phyloP scores from a whole-genome alignment of 2,888 invertebrate genomes.

The Rotaria sp. region DNA sequence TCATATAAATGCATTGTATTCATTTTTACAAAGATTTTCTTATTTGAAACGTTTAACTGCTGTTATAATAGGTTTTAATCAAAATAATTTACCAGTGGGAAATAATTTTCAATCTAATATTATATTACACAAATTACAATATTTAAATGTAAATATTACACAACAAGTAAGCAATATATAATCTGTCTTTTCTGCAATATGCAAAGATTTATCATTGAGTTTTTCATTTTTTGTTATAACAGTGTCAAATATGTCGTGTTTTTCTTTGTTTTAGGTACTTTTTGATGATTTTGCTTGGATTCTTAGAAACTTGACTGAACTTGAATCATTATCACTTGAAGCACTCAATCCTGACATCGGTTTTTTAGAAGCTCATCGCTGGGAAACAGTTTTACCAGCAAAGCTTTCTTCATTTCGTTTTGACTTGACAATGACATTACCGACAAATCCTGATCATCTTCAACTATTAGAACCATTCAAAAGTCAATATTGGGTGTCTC shows the following conservation, averaged over 20 bases:
- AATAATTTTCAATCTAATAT: not conserved
- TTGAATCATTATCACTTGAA: not conserved
- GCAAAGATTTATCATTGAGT: not conserved
- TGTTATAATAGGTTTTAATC: not conserved
- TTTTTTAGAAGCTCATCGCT: not conserved
- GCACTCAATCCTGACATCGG: not conserved
- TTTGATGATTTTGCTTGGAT: not conserved
- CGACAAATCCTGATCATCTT: not conserved
- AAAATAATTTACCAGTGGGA: not conserved
- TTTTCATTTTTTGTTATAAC: not conserved
- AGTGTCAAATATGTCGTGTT: too few species aligned
- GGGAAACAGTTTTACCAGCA: not conserved
- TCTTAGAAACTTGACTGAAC: not conserved
- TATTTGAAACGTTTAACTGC: not conserved
- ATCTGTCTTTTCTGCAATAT: not conserved
- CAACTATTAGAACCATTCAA: not conserved
- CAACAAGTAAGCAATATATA: not conserved
- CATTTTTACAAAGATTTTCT: not conserved
- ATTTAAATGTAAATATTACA: not conserved
- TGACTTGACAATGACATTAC: not conserved
- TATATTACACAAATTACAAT: not conserved
- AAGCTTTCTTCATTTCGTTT: not conserved
- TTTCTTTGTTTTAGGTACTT: not conserved
- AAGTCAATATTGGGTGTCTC: not conserved
- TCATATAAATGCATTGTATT: not conserved